A percentile compares a stretch with the other conserved stretches of the same genome.
phyloP scores from a whole-genome alignment of 2,113 vertebrate genomes.

The Hippopotamus amphibius region DNA sequence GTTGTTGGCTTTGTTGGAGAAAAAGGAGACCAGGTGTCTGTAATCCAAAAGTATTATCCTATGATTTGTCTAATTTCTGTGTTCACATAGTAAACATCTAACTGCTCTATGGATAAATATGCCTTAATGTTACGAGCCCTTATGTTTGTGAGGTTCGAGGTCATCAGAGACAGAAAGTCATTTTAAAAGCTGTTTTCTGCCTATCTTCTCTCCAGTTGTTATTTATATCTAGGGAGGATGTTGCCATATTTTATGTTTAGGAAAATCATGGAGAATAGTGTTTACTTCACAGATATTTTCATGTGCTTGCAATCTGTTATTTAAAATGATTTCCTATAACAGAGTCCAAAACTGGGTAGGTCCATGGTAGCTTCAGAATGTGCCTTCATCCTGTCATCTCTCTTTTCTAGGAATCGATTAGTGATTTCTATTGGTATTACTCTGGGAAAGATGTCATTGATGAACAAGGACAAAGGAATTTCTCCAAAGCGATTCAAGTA shows the following conservation, averaged over 20 bases:
- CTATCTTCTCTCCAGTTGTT: not conserved
- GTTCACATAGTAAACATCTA: not conserved
- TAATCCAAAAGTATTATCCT: not conserved
- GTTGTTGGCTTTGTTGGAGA: not conserved
- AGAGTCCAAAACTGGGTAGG: not conserved
- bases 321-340: not conserved
- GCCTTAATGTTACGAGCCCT: constrained; percentile 15
- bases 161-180: not conserved
- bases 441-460: constrained; percentile 98
- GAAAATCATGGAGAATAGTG: not conserved
- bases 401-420: constrained; percentile 94
- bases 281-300: constrained; percentile 1
- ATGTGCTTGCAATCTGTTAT: not conserved
- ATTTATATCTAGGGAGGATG: not conserved
- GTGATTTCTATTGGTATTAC: constrained; percentile 99
- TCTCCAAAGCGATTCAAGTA: constrained; percentile 98
- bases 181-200: constrained; percentile 28
- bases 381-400: not conserved
- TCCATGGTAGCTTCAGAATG: not conserved
- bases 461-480: constrained; percentile 97
- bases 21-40: not conserved
- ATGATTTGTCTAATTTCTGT: constrained; percentile 39
- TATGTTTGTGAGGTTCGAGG: not conserved
- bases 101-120: not conserved
- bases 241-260: not conserved